These are phyloP conservation scores for Deladenus siricidicola DNA, from an alignment of 2,888 invertebrate species.

Conservation along the genomic window DNA sequence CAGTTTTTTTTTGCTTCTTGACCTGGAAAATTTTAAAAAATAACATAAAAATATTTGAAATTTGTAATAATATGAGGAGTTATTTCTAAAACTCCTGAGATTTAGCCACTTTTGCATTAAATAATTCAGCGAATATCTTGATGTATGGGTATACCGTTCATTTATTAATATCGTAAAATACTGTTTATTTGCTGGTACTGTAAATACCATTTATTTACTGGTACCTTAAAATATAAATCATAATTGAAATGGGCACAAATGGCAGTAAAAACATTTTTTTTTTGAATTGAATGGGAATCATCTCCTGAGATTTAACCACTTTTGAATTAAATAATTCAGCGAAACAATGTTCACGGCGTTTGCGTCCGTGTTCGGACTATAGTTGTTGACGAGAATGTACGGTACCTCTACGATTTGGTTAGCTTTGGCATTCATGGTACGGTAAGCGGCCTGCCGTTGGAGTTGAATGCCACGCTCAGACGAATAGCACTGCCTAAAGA, in stretches of 20 bases:
- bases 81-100: too few relatives aligned
- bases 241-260: neutral
- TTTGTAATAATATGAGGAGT: too few relatives aligned
- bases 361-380: conserved; percentile 46
- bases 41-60: too few relatives aligned
- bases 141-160: too few relatives aligned
- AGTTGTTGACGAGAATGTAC: conserved; percentile 52
- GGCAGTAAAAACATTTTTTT: neutral
- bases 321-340: conserved; percentile 43
- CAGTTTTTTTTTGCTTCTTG: too few relatives aligned
- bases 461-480: conserved; percentile 43
- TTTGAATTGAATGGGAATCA: neutral
- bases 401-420: conserved; percentile 51
- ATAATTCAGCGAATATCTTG: too few relatives aligned
- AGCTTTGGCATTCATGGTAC: conserved; percentile 43
- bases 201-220: too few relatives aligned
- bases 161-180: too few relatives aligned
- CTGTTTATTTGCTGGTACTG: too few relatives aligned
- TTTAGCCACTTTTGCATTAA: too few relatives aligned
- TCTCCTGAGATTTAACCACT: conserved; percentile 40
- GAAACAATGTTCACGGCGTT: conserved; percentile 47
- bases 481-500: conserved; percentile 44
- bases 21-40: too few relatives aligned
- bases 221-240: too few relatives aligned
- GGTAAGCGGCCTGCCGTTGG: conserved; percentile 50